Evolutionary conservation across 2,888 invertebrate species (phyloP).

Genomic region (Ecliptopera silaceata): DNA sequence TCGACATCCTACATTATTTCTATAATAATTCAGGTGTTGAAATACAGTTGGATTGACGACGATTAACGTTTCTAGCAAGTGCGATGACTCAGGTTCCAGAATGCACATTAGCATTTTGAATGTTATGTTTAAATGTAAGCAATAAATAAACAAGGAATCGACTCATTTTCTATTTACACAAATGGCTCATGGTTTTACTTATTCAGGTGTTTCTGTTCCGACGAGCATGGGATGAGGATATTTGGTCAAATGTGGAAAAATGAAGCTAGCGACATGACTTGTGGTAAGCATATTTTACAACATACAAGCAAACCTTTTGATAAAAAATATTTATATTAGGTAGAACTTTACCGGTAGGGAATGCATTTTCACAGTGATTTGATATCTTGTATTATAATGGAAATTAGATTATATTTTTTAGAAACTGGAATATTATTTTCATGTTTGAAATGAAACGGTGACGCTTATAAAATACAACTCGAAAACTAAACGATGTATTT

Average conservation of each 20-base stretch:
- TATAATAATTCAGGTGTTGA: slow-evolving; percentile 5
- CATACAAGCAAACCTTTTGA: background rate
- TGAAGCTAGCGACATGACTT: slow-evolving; percentile 84
- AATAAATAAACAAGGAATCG: slow-evolving; percentile 6
- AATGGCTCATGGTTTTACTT: slow-evolving; percentile 28
- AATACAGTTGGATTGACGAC: background rate
- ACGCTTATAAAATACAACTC: slow-evolving; percentile 5
- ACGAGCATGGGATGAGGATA: slow-evolving; percentile 83
- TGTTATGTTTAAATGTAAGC: background rate
- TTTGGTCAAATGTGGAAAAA: slow-evolving; percentile 86
- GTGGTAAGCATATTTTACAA: slow-evolving; percentile 72
- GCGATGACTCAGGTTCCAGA: slow-evolving; percentile 10
- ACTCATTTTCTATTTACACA: slow-evolving; percentile 25
- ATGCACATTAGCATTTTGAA: slow-evolving; percentile 8
- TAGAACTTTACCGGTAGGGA: slow-evolving; percentile 11
- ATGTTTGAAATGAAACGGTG: slow-evolving; percentile 3
- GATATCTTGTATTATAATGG: background rate
- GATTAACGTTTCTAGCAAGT: background rate
- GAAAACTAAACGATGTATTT: slow-evolving; percentile 3
- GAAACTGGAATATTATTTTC: slow-evolving; percentile 8
- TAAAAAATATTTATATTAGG: background rate
- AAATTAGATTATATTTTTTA: background rate
- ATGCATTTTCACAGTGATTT: slow-evolving; percentile 21
- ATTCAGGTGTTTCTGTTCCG: slow-evolving; percentile 86
- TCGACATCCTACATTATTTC: background rate